Percentiles rank a stretch among this genome's conserved stretches.
These are phyloP conservation scores for Meloidogyne floridensis DNA, from an alignment of 1,140 invertebrate genomes.

Conservation along the genomic window DNA sequence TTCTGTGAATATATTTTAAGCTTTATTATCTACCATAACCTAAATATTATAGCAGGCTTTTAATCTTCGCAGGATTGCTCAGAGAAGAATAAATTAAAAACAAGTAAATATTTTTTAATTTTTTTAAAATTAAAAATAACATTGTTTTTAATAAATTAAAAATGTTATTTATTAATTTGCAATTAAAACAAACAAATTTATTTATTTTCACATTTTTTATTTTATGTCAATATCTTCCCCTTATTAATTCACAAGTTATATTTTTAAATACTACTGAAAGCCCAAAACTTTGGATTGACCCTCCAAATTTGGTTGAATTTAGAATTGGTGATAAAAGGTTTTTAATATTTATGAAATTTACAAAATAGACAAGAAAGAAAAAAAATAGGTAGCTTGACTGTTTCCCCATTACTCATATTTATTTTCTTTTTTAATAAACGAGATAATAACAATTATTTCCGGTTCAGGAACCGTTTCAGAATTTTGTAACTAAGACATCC, in stretches of 20 bases:
- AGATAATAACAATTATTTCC: too few species aligned
- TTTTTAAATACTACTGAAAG: constrained; percentile 10
- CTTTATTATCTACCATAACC: too few species aligned
- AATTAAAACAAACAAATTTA: neutral
- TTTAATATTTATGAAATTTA: too few species aligned
- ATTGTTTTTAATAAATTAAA: neutral
- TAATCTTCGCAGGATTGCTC: neutral
- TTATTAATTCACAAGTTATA: neutral
- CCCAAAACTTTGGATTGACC: neutral
- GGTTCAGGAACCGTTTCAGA: too few species aligned
- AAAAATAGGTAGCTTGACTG: too few species aligned
- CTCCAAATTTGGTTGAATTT: constrained; percentile 1
- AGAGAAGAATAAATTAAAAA: neutral
- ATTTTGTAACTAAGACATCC: too few species aligned
- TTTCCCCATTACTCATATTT: too few species aligned
- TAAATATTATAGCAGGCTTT: too few species aligned
- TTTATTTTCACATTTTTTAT: constrained; percentile 4
- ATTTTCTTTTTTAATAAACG: too few species aligned
- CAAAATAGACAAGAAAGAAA: too few species aligned
- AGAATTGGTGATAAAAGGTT: neutral
- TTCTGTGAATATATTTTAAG: too few species aligned
- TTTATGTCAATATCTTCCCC: neutral
- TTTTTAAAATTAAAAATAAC: neutral
- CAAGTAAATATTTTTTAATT: neutral
- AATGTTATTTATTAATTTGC: neutral